Conservation (phyloP, 2,797 vertebrate species). For the Coreius guichenoti region DNA sequence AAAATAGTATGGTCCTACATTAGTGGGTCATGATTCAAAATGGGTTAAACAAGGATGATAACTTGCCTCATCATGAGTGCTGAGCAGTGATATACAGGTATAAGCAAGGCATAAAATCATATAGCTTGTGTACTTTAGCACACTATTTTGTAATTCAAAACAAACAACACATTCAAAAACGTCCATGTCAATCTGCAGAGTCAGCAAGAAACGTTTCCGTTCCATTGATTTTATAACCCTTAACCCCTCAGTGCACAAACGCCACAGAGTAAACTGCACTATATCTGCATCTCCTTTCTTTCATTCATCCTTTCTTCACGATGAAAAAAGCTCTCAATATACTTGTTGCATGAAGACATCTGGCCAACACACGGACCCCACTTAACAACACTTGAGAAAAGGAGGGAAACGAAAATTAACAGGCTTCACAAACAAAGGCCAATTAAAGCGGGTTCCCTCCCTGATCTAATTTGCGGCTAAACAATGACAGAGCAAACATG, state of each 20-base stretch:
- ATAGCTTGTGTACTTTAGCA: neutral
- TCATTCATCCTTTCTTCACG: conserved; percentile 17
- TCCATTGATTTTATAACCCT: conserved; percentile 9
- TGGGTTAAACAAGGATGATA: neutral
- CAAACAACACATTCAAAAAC: conserved; percentile 14
- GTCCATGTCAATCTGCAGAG: neutral
- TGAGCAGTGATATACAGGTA: neutral
- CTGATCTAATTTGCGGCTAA: conserved; percentile 53
- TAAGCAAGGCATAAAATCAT: too few species aligned
- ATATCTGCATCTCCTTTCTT: conserved; percentile 17
- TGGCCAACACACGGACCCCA: conserved; percentile 59
- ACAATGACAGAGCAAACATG: conserved; percentile 50
- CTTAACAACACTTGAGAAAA: conserved; percentile 47
- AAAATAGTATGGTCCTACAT: neutral
- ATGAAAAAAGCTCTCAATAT: conserved; percentile 20
- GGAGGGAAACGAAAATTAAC: conserved; percentile 63
- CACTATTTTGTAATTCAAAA: conserved; percentile 4
- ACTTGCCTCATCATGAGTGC: neutral
- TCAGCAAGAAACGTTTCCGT: neutral
- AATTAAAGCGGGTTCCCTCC: conserved; percentile 57
- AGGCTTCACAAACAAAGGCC: conserved; percentile 65
- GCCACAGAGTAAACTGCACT: neutral
- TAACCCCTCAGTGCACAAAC: neutral
- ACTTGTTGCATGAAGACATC: conserved; percentile 59
- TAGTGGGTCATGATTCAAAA: neutral